Base-by-base conservation (phyloP, 2,888 invertebrate species). In the Lottia gigantea region DNA sequence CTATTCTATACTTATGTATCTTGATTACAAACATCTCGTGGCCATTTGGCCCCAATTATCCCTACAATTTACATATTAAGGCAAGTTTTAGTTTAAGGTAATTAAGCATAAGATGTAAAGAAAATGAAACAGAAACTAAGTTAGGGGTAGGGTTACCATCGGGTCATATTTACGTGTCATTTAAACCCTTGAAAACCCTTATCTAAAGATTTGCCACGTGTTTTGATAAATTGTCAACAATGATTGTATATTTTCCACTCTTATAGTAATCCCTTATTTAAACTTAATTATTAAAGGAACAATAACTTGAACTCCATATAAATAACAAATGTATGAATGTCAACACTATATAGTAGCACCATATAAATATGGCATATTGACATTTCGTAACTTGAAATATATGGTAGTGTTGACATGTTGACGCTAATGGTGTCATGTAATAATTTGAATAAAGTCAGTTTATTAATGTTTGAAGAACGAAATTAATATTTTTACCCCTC, bases 31-130 rank as follows among this genome's bases (percentile, higher is more conserved):
- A 55, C 55, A 55, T 55, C 55, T 55, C 23, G 12, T 23, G 55
- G 55, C 55, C 55, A 55, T 55, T 55, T 55, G 55, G 55, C 55
- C 19, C 55, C 19, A 55, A 55, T 55, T 55, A 55, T 19, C 23
- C 40, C 23, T 55, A 55, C 23, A 23, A 55, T 55, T 55, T 55
- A 55, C 55, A 23, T 55, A 19, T 19, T 55, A 23, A 14, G 19
- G 55, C 55, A 55, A 14, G 55, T 55, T 23, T 55, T 55, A 23
- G 55, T 19, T 55, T 55, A 23, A 14, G 12, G 19, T 55, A 55
- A 55, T 55, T 55, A 55, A 55, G 55, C 55, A 55, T 55, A 14
- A 23, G 23, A 55, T 55, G 19, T 55, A 55, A 55, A 55, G 19
- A 23, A 55, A 55, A 55, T 55, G 55, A 55, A 55, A 55, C 55